A percentile compares a stretch with the other conserved stretches of the same genome.
Conservation (phyloP, 1,140 invertebrate species). For the Drosophila nigromelanica region DNA sequence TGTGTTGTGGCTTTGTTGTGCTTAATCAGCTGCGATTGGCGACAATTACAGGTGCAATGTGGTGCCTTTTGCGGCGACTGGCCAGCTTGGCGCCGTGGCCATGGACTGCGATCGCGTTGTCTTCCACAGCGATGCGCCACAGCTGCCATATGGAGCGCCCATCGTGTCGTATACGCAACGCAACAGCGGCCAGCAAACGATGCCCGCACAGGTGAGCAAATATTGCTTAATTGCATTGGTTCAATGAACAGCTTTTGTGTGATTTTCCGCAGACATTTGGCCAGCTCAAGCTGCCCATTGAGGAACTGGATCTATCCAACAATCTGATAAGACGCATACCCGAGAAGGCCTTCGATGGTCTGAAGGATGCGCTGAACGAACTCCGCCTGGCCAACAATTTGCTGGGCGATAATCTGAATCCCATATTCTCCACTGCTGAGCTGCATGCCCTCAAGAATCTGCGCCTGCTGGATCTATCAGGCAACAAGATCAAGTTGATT, state of each 20-base stretch:
- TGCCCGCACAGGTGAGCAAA: conserved; percentile 88
- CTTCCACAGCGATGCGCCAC: conserved; percentile 90
- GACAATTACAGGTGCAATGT: conserved; percentile 83
- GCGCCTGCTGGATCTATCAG: conserved; percentile 90
- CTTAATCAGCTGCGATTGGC: conserved; percentile 57
- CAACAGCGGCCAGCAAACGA: conserved; percentile 90
- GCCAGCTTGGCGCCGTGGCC: conserved; percentile 82
- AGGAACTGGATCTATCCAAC: conserved; percentile 91
- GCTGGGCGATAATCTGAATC: conserved; percentile 94
- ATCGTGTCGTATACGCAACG: conserved; percentile 91
- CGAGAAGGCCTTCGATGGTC: conserved; percentile 89
- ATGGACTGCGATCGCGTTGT: conserved; percentile 93
- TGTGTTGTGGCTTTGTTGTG: conserved; percentile 48
- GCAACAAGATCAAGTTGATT: conserved; percentile 91
- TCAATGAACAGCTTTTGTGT: conserved; percentile 6
- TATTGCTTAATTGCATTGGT: background rate
- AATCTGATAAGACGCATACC: conserved; percentile 92
- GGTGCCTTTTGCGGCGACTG: conserved; percentile 81
- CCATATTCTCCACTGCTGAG: conserved; percentile 93
- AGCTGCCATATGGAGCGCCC: conserved; percentile 89
- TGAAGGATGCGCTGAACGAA: conserved; percentile 88
- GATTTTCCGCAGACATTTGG: conserved; percentile 85
- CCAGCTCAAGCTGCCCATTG: conserved; percentile 87
- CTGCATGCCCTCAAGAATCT: conserved; percentile 90
- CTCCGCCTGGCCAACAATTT: conserved; percentile 91